These are phyloP conservation scores for Rhinatrema bivittatum DNA, from an alignment of 2,797 vertebrate species.

Conservation along the genomic window DNA sequence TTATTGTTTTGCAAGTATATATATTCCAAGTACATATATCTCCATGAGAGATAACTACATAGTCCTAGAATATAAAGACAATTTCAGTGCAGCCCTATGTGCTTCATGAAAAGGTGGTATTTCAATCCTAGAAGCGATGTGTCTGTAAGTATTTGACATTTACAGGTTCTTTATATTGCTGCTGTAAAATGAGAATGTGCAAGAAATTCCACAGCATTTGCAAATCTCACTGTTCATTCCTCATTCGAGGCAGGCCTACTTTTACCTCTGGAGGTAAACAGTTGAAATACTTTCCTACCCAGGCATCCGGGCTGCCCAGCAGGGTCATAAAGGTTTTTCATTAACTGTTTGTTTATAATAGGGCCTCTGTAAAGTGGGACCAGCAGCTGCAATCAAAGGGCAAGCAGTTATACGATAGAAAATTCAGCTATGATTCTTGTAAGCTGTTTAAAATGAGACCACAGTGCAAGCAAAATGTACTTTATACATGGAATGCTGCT, in stretches of 20 bases:
- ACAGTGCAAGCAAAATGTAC: no score
- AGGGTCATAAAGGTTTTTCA: not conserved
- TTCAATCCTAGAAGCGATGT: conserved; percentile 15
- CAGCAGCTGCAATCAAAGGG: not conserved
- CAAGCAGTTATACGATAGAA: not conserved
- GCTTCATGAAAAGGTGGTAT: conserved; percentile 6
- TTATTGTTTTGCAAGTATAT: conserved; percentile 8
- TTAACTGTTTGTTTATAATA: not conserved
- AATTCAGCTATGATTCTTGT: not conserved
- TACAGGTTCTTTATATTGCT: conserved; percentile 9
- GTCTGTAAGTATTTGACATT: conserved; percentile 14
- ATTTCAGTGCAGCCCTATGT: conserved; percentile 6
- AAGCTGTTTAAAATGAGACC: no score
- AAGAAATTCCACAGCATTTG: conserved; percentile 7
- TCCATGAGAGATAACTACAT: conserved; percentile 4
- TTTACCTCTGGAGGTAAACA: not conserved
- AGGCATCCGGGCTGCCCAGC: not conserved
- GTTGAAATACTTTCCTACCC: not conserved
- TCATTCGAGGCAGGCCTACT: not conserved
- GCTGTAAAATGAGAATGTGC: conserved; percentile 13
- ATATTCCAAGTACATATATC: conserved; percentile 6
- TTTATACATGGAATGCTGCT: no score
- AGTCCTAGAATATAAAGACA: conserved; percentile 4
- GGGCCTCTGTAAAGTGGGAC: not conserved
- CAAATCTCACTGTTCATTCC: not conserved